A percentile compares a stretch with the other conserved stretches of the same genome.
Conservation (phyloP, 2,888 invertebrate species). For the Arctia plantaginis region DNA sequence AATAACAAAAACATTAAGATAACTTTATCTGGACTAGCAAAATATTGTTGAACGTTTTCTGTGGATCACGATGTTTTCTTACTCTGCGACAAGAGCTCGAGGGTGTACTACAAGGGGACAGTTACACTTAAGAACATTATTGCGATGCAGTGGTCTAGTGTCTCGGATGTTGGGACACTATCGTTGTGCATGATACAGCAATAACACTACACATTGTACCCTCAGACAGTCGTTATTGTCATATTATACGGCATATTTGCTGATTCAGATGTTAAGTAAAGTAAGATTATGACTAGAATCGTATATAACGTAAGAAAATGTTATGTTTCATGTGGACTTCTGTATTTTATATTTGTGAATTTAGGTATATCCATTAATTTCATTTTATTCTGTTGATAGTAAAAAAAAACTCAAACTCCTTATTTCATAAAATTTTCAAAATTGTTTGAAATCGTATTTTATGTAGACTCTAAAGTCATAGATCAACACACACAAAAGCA, state of each 20-base stretch:
- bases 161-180: conserved; percentile 60
- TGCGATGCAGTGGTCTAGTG: conserved; percentile 61
- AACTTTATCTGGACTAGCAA: conserved; percentile 33
- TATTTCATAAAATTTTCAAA: no score
- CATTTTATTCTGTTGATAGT: no score
- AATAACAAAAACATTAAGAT: conserved; percentile 25
- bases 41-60: conserved; percentile 34
- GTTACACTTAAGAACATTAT: conserved; percentile 74
- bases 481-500: no score
- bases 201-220: conserved; percentile 69
- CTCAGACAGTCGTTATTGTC: conserved; percentile 64
- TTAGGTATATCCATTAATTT: no score
- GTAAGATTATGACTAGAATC: conserved; percentile 43
- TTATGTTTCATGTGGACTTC: no score
- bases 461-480: no score
- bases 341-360: no score
- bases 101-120: conserved; percentile 57
- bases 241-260: conserved; percentile 55
- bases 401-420: no score
- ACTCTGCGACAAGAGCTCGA: conserved; percentile 45
- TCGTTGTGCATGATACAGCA: conserved; percentile 66
- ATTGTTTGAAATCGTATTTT: no score
- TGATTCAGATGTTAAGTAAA: conserved; percentile 55
- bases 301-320: neutral
- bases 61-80: conserved; percentile 40